Conservation (phyloP, 2,113 vertebrate species). For the Sterna hirundo region DNA sequence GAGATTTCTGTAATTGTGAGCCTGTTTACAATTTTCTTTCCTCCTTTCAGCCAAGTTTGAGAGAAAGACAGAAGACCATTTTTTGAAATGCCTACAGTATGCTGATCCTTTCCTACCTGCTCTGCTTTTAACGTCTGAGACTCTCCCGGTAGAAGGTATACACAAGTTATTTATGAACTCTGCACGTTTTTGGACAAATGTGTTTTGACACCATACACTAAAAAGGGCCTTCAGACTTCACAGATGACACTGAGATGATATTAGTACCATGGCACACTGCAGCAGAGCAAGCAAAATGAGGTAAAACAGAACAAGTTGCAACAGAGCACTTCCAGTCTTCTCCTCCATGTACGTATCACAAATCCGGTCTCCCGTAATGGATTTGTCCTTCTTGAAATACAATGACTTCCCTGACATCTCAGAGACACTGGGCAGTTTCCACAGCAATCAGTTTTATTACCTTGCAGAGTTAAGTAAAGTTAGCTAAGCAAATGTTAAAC, state of each 20-base stretch:
- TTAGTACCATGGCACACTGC: background rate
- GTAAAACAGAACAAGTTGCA: background rate
- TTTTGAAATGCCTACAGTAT: background rate
- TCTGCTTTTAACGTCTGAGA: background rate
- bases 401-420: background rate
- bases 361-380: background rate
- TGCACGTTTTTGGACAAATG: background rate
- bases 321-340: background rate
- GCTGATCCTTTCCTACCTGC: background rate
- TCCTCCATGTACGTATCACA: rapidly evolving
- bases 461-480: background rate
- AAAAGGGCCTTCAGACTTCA: background rate
- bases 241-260: background rate
- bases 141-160: background rate
- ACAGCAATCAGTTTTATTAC: background rate
- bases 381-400: background rate
- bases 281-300: background rate
- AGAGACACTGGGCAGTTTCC: background rate
- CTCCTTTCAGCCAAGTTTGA: conserved; percentile 2
- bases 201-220: background rate
- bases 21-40: conserved; percentile 29
- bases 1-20: conserved; percentile 22
- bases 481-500: background rate
- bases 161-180: background rate
- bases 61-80: background rate